phyloP scores from a whole-genome alignment of 2,888 invertebrate genomes.

The Desoria tigrina region DNA sequence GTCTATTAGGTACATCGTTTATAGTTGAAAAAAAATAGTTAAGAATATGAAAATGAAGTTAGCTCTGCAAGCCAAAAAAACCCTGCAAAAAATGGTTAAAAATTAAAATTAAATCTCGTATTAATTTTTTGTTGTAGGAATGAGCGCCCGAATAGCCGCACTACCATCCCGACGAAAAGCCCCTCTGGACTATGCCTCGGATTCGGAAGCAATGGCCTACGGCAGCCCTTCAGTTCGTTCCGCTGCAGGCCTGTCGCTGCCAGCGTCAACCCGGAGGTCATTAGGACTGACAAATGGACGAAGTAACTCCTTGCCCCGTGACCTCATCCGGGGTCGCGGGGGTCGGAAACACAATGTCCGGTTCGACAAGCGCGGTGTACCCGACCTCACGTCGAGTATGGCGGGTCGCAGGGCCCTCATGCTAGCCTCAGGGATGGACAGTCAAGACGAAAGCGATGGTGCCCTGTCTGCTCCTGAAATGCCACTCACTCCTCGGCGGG shows the following conservation, averaged over 20 bases:
- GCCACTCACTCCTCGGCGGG: constrained; percentile 65
- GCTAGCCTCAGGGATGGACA: constrained; percentile 58
- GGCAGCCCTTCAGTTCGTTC: constrained; percentile 49
- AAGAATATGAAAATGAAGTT: too few relatives aligned
- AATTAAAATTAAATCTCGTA: constrained; percentile 3
- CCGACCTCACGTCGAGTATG: constrained; percentile 49
- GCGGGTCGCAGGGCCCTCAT: constrained; percentile 61
- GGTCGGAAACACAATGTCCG: constrained; percentile 54
- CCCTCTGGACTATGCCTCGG: constrained; percentile 89
- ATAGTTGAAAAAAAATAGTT: too few relatives aligned
- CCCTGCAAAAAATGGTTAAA: too few relatives aligned
- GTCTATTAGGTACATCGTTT: too few relatives aligned
- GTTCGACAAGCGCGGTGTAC: constrained; percentile 54
- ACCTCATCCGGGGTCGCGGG: constrained; percentile 56
- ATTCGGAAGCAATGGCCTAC: constrained; percentile 69
- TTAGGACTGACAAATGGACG: constrained; percentile 55
- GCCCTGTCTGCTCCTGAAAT: constrained; percentile 79
- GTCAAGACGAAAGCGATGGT: constrained; percentile 76
- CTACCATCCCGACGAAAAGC: constrained; percentile 53
- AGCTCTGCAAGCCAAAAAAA: too few relatives aligned
- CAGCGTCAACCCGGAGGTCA: constrained; percentile 63
- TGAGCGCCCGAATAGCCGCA: constrained; percentile 46
- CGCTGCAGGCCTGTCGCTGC: constrained; percentile 65
- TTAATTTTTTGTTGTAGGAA: constrained; percentile 29
- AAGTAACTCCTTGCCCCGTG: constrained; percentile 57